These are phyloP conservation scores for Eciton burchellii DNA, from an alignment of 1,140 invertebrate genomes.

Conservation along the genomic window DNA sequence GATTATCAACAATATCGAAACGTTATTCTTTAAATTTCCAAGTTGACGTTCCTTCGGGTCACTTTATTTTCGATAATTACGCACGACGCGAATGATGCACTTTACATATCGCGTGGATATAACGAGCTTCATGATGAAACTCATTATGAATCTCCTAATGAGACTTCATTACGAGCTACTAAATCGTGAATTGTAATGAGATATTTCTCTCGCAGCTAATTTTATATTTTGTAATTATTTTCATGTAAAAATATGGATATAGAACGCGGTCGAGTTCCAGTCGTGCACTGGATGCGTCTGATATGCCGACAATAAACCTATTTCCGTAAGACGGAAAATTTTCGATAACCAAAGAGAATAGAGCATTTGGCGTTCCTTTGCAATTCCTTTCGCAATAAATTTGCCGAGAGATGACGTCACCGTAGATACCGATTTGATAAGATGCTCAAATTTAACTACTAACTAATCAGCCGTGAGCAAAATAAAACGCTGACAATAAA, in stretches of 20 bases:
- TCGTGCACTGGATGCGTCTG: no score
- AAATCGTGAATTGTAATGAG: not conserved
- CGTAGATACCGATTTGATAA: constrained; percentile 39
- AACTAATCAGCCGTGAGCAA: constrained; percentile 13
- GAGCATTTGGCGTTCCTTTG: not conserved
- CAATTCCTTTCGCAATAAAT: not conserved
- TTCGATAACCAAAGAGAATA: not conserved
- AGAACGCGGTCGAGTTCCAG: not conserved
- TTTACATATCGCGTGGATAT: not conserved
- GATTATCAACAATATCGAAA: not conserved
- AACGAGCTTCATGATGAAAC: not conserved
- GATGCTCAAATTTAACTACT: constrained; percentile 7
- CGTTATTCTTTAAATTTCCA: not conserved
- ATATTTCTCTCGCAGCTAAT: not conserved
- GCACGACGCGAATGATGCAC: not conserved
- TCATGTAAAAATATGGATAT: not conserved
- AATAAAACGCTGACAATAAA: not conserved
- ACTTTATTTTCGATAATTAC: not conserved
- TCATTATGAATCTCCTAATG: no score
- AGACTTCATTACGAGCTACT: not conserved
- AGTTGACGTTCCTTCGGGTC: not conserved
- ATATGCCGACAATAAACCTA: not conserved
- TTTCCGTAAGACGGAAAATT: not conserved
- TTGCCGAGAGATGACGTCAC: not conserved
- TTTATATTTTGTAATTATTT: no score